Conservation (phyloP, 1,140 invertebrate species). For the Rhyzopertha dominica region DNA sequence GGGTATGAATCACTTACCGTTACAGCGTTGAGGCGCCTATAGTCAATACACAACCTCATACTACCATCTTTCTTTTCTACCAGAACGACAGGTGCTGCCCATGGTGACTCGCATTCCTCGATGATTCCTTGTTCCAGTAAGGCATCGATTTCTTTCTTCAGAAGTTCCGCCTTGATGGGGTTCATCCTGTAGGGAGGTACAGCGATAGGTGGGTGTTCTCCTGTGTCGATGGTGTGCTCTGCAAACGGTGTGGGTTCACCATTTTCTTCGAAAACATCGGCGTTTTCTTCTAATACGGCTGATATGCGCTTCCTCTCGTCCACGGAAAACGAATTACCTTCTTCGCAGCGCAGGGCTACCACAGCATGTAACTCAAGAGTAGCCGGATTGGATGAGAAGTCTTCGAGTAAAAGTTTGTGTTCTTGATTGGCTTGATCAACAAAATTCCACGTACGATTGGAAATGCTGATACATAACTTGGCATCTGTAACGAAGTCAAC, state of each 20-base stretch:
- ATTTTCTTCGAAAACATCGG: too few species aligned
- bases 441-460: too few species aligned
- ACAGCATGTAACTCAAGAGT: too few species aligned
- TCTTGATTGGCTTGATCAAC: too few species aligned
- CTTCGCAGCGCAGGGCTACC: too few species aligned
- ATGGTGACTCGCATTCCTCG: constrained; percentile 42
- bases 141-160: constrained; percentile 20
- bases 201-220: constrained; percentile 1
- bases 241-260: constrained; percentile 1
- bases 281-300: too few species aligned
- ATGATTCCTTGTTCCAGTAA: constrained; percentile 42
- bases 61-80: constrained; percentile 46
- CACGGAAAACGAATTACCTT: too few species aligned
- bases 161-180: neutral
- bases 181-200: constrained; percentile 4
- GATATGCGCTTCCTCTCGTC: too few species aligned
- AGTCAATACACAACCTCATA: constrained; percentile 38
- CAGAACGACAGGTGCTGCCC: constrained; percentile 48
- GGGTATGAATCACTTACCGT: constrained; percentile 44
- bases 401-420: too few species aligned
- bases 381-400: too few species aligned
- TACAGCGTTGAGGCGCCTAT: constrained; percentile 34
- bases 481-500: constrained; percentile 7
- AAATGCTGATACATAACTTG: too few species aligned
- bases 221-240: constrained; percentile 1